Percentiles rank a stretch among this genome's conserved stretches.
Conservation (phyloP, 2,888 invertebrate genomes). For the Amphipoea oculea region DNA sequence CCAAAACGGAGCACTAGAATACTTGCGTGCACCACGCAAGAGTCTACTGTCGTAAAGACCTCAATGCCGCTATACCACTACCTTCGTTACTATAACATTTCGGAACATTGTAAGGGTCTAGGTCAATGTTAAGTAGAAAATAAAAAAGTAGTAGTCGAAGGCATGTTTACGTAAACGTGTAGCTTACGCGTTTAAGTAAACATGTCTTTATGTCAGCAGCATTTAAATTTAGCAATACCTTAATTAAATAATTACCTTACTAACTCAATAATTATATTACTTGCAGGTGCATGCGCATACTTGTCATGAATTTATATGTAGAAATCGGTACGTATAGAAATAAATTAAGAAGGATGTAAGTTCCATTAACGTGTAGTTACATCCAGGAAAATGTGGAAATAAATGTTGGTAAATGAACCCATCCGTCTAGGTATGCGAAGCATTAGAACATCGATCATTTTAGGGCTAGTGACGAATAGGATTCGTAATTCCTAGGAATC, state of each 20-base stretch:
- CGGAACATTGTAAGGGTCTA: constrained; percentile 52
- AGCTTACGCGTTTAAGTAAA: constrained; percentile 12
- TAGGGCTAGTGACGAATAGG: constrained; percentile 28
- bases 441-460: constrained; percentile 34
- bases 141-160: constrained; percentile 22
- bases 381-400: constrained; percentile 49
- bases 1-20: constrained; percentile 42
- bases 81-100: constrained; percentile 53
- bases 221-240: constrained; percentile 34
- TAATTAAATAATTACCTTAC: constrained; percentile 32
- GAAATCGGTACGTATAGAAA: constrained; percentile 22
- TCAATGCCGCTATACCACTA: constrained; percentile 45
- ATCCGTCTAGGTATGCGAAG: neutral
- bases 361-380: constrained; percentile 23
- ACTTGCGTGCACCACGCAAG: constrained; percentile 63
- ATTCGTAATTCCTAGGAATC: constrained; percentile 10
- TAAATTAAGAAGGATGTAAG: constrained; percentile 32
- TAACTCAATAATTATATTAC: constrained; percentile 9
- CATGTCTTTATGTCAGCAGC: neutral
- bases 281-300: neutral
- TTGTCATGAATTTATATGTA: constrained; percentile 25
- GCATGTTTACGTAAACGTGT: too few species aligned
- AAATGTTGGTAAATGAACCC: constrained; percentile 28
- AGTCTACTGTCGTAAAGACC: constrained; percentile 45
- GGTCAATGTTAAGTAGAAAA: constrained; percentile 51